phyloP scores from a whole-genome alignment of 1,140 invertebrate species.

The Brachionus sp. region DNA sequence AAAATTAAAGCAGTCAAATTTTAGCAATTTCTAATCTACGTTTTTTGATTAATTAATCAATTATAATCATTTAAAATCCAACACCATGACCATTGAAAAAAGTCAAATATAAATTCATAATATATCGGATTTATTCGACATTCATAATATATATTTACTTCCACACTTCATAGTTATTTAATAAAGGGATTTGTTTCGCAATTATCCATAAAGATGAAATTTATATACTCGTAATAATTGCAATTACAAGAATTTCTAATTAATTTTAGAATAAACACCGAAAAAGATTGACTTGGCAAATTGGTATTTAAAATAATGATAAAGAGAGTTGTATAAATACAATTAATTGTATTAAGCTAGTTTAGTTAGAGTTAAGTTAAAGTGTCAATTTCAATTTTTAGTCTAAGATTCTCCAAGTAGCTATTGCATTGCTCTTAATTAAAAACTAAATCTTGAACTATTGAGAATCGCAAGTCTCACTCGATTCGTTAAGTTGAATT shows the following conservation, averaged over 20 bases:
- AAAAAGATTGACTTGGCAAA: constrained; percentile 32
- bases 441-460: constrained; percentile 27
- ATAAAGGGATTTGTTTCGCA: constrained; percentile 19
- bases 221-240: constrained; percentile 34
- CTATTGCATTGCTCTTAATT: constrained; percentile 30
- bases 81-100: not conserved
- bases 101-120: not conserved
- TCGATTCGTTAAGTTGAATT: not conserved
- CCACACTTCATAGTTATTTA: not conserved
- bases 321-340: constrained; percentile 39
- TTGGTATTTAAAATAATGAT: constrained; percentile 39
- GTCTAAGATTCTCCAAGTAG: constrained; percentile 11
- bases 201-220: constrained; percentile 30
- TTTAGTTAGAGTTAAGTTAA: constrained; percentile 10
- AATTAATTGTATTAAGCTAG: constrained; percentile 41
- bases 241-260: constrained; percentile 42
- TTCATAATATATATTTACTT: not conserved
- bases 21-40: constrained; percentile 4
- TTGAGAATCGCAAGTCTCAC: not conserved
- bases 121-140: not conserved
- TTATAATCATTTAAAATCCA: constrained; percentile 2
- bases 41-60: constrained; percentile 40
- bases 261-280: constrained; percentile 34
- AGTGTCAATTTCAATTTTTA: constrained; percentile 41
- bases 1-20: constrained; percentile 37